Evolutionary conservation across 2,113 vertebrate species (phyloP), one percentile per base, ranked within the genome.

Genomic region (Platycercus adscitus): DNA sequence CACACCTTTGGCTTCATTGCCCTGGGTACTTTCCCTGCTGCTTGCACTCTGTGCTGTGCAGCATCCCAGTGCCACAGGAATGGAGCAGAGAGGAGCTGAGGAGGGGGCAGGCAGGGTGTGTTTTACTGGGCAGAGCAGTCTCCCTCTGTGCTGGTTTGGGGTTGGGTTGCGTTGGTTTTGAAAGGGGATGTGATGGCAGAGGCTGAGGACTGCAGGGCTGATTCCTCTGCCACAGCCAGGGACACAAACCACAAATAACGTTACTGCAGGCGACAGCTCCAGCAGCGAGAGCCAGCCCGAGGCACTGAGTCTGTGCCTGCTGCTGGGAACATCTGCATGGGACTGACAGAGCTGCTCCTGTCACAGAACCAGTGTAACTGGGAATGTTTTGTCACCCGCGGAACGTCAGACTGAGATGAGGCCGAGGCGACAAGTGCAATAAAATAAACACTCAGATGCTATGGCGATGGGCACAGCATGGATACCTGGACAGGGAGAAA

Each of bases 341-440:
- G 39, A 24, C 20, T 79, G 88, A 41, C 90, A 86, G 68, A 86
- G 95, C 88, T 5, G 64, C 60, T 91, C 18, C 0, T 96, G 92
- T 81, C 94, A 37, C 82, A 1, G 80, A 94, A 83, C 93, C 86
- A 17, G 65, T 89, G 93, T 88, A 79, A 87, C 86, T 39, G 7
- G 7, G 82, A 75, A 71, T 41, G 92, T 88, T 95, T 95, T 96
- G 95, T 97, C 88, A 86, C 44, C 84, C 88, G 2, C 2, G 9
- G 69, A 39, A 65, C 95, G 72, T 92, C 88, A 56, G 91, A 88
- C 44, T 23, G 95, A 88, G 92, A 90, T 25, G 95, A 93, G 92
- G 78, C 72, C 90, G 39, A 97, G 95, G 95, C 95, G 96, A 95
- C 88, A 88, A 90, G 80, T 53, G 92, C 86, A 94, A 90, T 92